Evolutionary conservation across 1,140 invertebrate genomes (phyloP), one percentile per base, ranked within the genome.

Genomic region (Drosophila gunungcola): DNA sequence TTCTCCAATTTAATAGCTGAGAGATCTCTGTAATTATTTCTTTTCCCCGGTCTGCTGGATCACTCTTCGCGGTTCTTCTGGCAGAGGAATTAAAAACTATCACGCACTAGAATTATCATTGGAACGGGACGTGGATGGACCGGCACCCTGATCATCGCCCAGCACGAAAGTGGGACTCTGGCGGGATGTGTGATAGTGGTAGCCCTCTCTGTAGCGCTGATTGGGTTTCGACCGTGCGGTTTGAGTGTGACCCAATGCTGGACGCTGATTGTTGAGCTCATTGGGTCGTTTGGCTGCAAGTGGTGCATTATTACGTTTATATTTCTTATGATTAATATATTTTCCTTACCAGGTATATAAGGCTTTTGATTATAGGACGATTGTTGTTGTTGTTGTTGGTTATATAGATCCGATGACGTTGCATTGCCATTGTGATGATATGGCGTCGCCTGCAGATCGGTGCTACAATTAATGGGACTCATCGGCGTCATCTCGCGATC

Each of bases 311-410:
- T 21, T 43, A 43, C 1, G 2, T 25, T 5, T 1, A n/a, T 5
- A 7, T 25, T 2, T 12, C 21, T 1, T 6, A 32, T 21, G 16
- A 21, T 2, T 29, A 11, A 4, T 10, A 9, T 4, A 0, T 6
- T 25, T 39, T 10, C 10, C 76, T 72, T 55, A 92, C 91, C 91
- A 92, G 91, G 91, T 92, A 92, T 92, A 92, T 92, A 92, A 92
- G 91, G 91, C 91, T 92, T 92, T 92, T 92, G 91, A 92, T 92
- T 92, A 91, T 88, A 92, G 85, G 91, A 92, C 91, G 91, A 90
- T 84, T 86, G 90, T 81, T 89, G 89, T 78, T 89, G 89, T 78
- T 70, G 83, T 91, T 85, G 80, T 86, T 91, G 90, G 85, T 91
- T 91, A 78, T 92, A 92, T 64, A 78, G 63, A 80, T 92, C 91